Conservation (phyloP, 2,113 vertebrate species). For the Phainopepla nitens region DNA sequence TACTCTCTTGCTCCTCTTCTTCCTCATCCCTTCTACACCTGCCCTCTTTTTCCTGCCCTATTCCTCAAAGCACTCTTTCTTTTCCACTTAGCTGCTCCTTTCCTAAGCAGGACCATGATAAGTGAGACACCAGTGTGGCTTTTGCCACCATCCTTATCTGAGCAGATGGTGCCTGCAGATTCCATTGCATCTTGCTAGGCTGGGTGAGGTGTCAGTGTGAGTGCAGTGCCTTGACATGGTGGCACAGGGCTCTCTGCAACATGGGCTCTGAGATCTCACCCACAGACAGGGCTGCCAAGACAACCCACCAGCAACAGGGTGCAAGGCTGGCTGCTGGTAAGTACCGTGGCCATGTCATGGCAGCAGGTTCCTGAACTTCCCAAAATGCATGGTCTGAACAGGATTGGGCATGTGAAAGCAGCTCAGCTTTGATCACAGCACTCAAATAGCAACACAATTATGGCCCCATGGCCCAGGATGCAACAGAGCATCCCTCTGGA, state of each 20-base stretch:
- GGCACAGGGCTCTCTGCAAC: not conserved
- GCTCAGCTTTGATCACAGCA: not conserved
- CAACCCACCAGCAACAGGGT: not conserved
- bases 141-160: not conserved
- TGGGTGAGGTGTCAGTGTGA: fast-evolving
- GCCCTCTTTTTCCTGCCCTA: not conserved
- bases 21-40: not conserved
- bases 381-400: not conserved
- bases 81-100: not conserved
- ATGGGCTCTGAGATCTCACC: not conserved
- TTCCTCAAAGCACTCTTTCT: not conserved
- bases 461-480: not conserved
- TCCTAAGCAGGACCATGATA: not conserved
- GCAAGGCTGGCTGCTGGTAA: not conserved
- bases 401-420: not conserved
- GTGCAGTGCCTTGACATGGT: fast-evolving
- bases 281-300: not conserved
- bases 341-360: no score
- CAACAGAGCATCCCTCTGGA: not conserved
- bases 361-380: not conserved
- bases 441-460: not conserved
- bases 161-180: not conserved
- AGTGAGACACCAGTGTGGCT: not conserved
- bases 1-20: not conserved
- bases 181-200: not conserved